Conservation (phyloP, 2,113 vertebrate species). For the Laterallus jamaicensis region DNA sequence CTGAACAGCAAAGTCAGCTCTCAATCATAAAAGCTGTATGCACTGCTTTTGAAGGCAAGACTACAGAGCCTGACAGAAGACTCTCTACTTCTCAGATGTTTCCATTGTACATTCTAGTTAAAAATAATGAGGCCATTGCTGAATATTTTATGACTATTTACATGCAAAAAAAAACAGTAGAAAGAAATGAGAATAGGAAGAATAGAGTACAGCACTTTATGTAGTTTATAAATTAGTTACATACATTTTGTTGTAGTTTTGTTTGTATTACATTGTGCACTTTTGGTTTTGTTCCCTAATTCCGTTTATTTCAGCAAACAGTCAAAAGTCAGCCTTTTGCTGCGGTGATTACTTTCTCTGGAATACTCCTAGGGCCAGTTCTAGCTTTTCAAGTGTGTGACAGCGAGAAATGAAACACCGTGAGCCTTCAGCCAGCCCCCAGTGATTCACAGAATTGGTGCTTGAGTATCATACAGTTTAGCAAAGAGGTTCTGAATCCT, state of each 20-base stretch:
- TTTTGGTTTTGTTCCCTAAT: background rate
- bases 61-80: background rate
- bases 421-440: background rate
- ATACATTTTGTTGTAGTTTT: constrained; percentile 39
- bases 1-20: background rate
- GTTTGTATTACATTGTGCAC: background rate
- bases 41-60: background rate
- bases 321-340: background rate
- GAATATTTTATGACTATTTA: constrained; percentile 63
- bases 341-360: background rate
- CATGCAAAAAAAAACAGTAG: constrained; percentile 2
- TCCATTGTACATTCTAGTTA: background rate
- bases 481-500: background rate
- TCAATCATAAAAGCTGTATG: background rate
- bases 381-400: background rate
- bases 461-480: background rate
- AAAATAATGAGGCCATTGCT: constrained; percentile 17
- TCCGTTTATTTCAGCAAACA: constrained; percentile 12
- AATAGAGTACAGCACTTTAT: constrained; percentile 4
- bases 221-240: constrained; percentile 52
- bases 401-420: background rate
- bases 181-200: constrained; percentile 4
- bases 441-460: background rate
- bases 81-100: background rate
- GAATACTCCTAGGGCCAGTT: background rate